These are phyloP conservation scores for Zoanthus sociatus DNA, from an alignment of 92 coral and sea anemone species.

Conservation along the genomic window DNA sequence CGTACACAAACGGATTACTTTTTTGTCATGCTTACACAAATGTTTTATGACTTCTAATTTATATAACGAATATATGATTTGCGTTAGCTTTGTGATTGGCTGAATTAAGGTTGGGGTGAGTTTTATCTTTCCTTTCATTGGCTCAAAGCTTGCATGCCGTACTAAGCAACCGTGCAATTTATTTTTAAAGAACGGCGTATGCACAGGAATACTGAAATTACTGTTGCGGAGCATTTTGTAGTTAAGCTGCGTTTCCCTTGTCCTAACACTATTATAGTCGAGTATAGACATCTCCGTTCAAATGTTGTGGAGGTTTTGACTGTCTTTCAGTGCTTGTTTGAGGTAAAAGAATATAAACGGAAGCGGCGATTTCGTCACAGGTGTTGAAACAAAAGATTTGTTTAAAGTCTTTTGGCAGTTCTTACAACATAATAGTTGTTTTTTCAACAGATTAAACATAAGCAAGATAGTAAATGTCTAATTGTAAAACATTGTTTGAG, in stretches of 20 bases:
- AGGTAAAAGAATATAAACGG: neutral
- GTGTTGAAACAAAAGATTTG: neutral
- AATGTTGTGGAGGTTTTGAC: neutral
- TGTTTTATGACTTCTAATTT: neutral
- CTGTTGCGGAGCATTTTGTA: too few relatives aligned
- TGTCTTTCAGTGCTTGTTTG: neutral
- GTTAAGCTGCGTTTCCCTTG: neutral
- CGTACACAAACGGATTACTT: neutral
- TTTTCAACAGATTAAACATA: neutral
- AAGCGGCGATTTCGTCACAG: neutral
- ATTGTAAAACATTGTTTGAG: neutral
- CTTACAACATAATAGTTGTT: neutral
- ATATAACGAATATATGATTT: neutral
- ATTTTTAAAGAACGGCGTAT: too few relatives aligned
- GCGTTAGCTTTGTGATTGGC: neutral
- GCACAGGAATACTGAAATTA: too few relatives aligned
- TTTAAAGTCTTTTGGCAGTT: too few relatives aligned
- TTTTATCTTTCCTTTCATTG: too few relatives aligned
- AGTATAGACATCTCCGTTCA: neutral
- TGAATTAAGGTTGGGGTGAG: too few relatives aligned
- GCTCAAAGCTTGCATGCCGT: too few relatives aligned
- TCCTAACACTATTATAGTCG: neutral
- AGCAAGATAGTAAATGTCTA: neutral
- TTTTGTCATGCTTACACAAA: neutral
- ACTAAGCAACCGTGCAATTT: too few relatives aligned